Percentiles rank a stretch among this genome's conserved stretches.
These are phyloP conservation scores for Caenorhabditis virilis DNA, from an alignment of 2,888 invertebrate species.

Conservation along the genomic window DNA sequence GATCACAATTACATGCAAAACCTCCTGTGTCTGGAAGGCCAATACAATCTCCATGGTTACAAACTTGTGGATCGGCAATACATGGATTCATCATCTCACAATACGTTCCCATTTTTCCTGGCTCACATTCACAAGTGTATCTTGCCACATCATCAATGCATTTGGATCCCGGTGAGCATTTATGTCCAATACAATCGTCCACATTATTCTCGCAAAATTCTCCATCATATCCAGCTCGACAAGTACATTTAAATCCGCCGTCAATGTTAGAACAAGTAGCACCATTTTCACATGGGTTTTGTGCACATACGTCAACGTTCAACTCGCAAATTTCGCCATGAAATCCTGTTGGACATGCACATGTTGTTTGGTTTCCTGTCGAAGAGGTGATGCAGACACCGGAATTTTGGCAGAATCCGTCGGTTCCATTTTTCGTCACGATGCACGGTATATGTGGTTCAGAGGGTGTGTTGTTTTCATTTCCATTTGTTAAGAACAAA, in stretches of 20 bases:
- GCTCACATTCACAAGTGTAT: constrained; percentile 92
- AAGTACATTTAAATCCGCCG: constrained; percentile 91
- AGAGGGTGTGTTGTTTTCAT: not conserved
- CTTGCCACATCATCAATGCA: constrained; percentile 93
- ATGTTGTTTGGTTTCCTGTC: constrained; percentile 68
- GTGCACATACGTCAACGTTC: constrained; percentile 90
- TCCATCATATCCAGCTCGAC: constrained; percentile 97
- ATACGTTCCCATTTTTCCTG: constrained; percentile 87
- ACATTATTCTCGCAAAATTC: constrained; percentile 86
- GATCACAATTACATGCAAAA: constrained; percentile 90
- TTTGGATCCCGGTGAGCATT: constrained; percentile 93
- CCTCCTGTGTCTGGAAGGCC: constrained; percentile 93
- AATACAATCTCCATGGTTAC: constrained; percentile 92
- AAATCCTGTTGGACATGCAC: constrained; percentile 70
- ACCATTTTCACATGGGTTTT: constrained; percentile 77
- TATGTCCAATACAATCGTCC: constrained; percentile 86
- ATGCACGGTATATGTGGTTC: no score
- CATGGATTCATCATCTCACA: constrained; percentile 96
- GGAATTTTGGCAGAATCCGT: constrained; percentile 80
- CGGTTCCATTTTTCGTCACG: constrained; percentile 1
- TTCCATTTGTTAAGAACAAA: not conserved
- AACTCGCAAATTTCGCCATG: constrained; percentile 75
- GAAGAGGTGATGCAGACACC: constrained; percentile 78
- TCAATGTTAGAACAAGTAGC: constrained; percentile 88
- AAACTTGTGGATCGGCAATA: constrained; percentile 79